Evolutionary conservation across 2,113 vertebrate genomes (phyloP), one percentile per base, ranked within the genome.

Genomic region (Pungitius pungitius): DNA sequence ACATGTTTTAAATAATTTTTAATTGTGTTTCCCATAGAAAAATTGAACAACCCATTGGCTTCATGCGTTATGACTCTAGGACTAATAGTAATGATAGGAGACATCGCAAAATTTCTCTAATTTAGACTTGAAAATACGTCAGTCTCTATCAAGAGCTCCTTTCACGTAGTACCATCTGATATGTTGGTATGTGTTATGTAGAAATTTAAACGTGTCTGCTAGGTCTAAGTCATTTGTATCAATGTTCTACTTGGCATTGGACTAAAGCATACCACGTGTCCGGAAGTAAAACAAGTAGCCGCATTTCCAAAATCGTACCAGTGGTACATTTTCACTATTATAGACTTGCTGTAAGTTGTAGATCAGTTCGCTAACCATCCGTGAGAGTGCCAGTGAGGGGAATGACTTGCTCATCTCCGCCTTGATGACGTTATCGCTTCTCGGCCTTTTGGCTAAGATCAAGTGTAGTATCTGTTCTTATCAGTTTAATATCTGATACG

Each of bases 361-460:
- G 40, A 30, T 18, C 3, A 60, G 14, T 17, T n/a, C 17, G 8
- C 10, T 4, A 43, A 15, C 66, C 52, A 4, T 42, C 3, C 37
- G 64, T 66, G 33, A 24, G 33, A 14, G 1, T 5, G 6, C 4
- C 18, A 3, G 33, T 39, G 47, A 4, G n/a, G 14, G 4, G 33
- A 54, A 22, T 35, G 1, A 13, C 0, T 1, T 17, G 3, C 27
- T 49, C 9, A 1, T 9, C 35, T 54, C 33, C 0, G n/a, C 26
- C n/a, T 0, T 0, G 1, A 7, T 12, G 0, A 0, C 1, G 12
- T 8, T 40, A 67, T 67, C 64, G 64, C 64, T 67, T 67, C 64
- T 67, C 64, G 22, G 49, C 64, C 64, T 67, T 69, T 69, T 69
- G 37, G 81, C 75, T 69, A 69, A 69, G 39, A 83, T 83, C 80